These are phyloP conservation scores for Zoroaster sp. DNA, from an alignment of 53 echinoderm and acorn worm species.

Conservation along the genomic window DNA sequence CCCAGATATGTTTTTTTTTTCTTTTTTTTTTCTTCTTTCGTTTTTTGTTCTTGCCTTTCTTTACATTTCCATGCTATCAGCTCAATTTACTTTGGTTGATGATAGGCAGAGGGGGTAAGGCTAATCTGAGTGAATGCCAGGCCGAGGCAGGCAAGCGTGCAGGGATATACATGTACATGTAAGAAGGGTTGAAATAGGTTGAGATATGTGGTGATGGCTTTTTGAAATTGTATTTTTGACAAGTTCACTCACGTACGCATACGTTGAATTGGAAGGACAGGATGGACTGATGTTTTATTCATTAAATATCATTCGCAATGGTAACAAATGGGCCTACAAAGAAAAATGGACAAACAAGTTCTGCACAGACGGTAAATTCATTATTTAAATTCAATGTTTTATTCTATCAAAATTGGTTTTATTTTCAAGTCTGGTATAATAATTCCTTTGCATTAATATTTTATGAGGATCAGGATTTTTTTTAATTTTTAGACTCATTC, in stretches of 20 bases:
- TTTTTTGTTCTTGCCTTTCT: not conserved
- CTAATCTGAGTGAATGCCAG: constrained; percentile 26
- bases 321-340: too few relatives aligned
- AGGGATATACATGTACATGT: not conserved
- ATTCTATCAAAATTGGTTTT: too few relatives aligned
- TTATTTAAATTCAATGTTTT: too few relatives aligned
- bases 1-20: constrained; percentile 21
- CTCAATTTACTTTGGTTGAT: not conserved
- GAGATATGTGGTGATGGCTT: too few relatives aligned
- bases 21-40: not conserved
- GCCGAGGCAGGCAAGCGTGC: constrained; percentile 16
- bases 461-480: too few relatives aligned
- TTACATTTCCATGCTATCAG: not conserved
- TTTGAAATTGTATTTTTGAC: not conserved
- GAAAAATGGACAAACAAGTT: too few relatives aligned
- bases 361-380: too few relatives aligned
- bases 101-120: not conserved
- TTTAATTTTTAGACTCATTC: too few relatives aligned
- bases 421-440: too few relatives aligned
- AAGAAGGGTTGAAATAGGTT: not conserved
- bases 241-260: not conserved
- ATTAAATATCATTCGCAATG: too few relatives aligned
- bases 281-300: not conserved
- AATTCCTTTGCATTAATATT: too few relatives aligned
- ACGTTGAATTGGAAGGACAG: not conserved